These are phyloP conservation scores for Hymenopus coronatus DNA, from an alignment of 2,888 invertebrate species.

Conservation along the genomic window DNA sequence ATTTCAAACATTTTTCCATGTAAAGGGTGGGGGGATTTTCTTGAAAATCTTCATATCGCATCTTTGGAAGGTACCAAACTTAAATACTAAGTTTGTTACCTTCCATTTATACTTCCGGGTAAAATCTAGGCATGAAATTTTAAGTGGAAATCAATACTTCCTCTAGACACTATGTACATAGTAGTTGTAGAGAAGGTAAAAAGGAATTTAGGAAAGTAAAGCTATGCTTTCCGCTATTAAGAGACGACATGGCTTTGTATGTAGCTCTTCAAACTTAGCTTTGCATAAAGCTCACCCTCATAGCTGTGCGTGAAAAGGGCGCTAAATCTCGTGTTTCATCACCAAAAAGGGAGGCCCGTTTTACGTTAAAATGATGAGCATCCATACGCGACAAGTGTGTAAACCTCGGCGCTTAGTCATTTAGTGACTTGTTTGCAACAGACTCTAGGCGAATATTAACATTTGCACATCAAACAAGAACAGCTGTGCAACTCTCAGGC, in stretches of 20 bases:
- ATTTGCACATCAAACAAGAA: neutral
- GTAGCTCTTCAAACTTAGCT: neutral
- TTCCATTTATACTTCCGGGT: too few relatives aligned
- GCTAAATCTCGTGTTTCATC: neutral
- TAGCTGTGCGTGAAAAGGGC: neutral
- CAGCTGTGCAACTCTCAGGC: neutral
- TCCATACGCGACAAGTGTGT: neutral
- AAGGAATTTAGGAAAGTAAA: too few relatives aligned
- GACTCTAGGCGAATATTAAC: neutral
- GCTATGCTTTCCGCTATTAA: too few relatives aligned
- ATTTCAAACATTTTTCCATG: too few relatives aligned
- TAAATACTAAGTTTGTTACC: too few relatives aligned
- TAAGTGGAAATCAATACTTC: too few relatives aligned
- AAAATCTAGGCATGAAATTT: too few relatives aligned
- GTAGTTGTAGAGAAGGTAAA: too few relatives aligned
- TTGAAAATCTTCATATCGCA: too few relatives aligned
- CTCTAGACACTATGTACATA: too few relatives aligned
- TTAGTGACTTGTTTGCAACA: neutral
- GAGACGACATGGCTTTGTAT: neutral
- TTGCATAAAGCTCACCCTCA: neutral
- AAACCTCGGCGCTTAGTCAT: neutral
- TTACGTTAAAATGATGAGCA: neutral
- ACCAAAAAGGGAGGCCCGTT: neutral
- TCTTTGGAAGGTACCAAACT: too few relatives aligned
- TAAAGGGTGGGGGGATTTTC: too few relatives aligned